Evolutionary conservation across 2,888 invertebrate species (phyloP).

Genomic region (Dasypolia templi): DNA sequence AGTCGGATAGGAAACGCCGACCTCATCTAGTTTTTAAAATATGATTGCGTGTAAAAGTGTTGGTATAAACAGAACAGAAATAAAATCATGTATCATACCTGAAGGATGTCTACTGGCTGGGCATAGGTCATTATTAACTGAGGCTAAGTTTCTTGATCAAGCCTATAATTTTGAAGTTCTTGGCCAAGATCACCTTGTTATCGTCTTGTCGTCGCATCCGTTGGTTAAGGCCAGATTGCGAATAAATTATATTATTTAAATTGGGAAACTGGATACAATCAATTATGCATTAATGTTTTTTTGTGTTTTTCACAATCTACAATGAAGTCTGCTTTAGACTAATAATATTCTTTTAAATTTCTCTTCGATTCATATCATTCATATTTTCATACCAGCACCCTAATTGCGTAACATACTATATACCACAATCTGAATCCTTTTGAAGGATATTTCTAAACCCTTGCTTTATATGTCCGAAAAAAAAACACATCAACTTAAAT

Average conservation of each 20-base stretch:
- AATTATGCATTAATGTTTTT: neutral
- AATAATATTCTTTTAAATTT: neutral
- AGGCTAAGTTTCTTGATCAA: neutral
- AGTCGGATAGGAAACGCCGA: no score
- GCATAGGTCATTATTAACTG: neutral
- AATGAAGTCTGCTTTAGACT: neutral
- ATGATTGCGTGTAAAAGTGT: no score
- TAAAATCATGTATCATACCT: no score
- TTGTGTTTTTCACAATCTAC: constrained; percentile 1
- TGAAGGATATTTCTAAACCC: no score
- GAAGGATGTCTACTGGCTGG: neutral
- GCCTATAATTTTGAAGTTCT: neutral
- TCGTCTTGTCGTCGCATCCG: no score
- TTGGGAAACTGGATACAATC: constrained; percentile 14
- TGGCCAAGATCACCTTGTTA: neutral
- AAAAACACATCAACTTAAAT: no score
- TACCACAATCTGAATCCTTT: no score
- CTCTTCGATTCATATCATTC: constrained; percentile 1
- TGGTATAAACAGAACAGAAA: no score
- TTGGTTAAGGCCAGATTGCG: constrained; percentile 18
- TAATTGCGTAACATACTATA: no score
- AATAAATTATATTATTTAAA: constrained; percentile 19
- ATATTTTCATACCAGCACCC: neutral
- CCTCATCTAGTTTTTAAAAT: no score
- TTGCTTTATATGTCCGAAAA: no score